Evolutionary conservation across 1,140 invertebrate species (phyloP).

Genomic region (Drosophila equinoxialis): DNA sequence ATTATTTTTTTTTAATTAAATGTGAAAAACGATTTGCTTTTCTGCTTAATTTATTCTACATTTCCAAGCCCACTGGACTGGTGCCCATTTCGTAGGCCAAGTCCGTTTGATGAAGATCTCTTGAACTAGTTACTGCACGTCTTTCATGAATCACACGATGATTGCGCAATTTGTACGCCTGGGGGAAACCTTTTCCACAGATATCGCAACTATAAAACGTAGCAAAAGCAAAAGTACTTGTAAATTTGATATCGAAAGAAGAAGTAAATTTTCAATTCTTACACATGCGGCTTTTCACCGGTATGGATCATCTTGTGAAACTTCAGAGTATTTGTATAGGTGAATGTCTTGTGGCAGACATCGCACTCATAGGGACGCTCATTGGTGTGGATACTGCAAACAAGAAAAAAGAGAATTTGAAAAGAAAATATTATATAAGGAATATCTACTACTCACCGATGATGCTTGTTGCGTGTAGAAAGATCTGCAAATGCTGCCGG

Average conservation of each 20-base stretch:
- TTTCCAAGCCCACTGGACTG: conserved; percentile 53
- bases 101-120: conserved; percentile 34
- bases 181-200: conserved; percentile 76
- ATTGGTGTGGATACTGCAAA: conserved; percentile 85
- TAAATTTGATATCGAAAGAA: neutral
- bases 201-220: conserved; percentile 65
- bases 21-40: conserved; percentile 4
- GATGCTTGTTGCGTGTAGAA: conserved; percentile 85
- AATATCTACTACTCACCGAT: conserved; percentile 72
- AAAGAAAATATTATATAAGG: neutral
- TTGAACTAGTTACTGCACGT: conserved; percentile 19
- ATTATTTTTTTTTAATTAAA: conserved; percentile 11
- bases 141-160: conserved; percentile 70
- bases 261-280: conserved; percentile 33
- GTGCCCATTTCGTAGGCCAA: conserved; percentile 49
- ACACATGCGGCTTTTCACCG: conserved; percentile 79
- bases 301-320: conserved; percentile 82
- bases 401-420: too few species aligned
- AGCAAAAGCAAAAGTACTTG: neutral
- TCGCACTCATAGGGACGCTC: conserved; percentile 85
- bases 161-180: conserved; percentile 75
- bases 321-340: conserved; percentile 83
- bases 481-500: conserved; percentile 87
- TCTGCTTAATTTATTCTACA: conserved; percentile 38
- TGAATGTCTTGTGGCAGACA: conserved; percentile 86